These are phyloP conservation scores for Thalassarche chlororhynchos DNA, from an alignment of 2,113 vertebrate genomes.

Conservation along the genomic window DNA sequence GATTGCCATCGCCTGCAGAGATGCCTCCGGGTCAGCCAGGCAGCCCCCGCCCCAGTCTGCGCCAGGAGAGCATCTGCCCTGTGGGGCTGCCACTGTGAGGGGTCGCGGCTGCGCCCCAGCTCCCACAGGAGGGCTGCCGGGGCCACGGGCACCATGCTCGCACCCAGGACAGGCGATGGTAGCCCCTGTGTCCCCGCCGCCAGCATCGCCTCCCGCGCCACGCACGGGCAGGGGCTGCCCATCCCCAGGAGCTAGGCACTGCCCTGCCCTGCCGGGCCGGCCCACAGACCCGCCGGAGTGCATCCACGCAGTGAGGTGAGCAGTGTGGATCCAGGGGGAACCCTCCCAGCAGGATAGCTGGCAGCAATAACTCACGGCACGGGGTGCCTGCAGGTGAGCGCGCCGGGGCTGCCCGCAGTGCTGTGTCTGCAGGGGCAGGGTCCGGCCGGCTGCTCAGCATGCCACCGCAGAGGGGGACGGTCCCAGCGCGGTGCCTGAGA, in stretches of 20 bases:
- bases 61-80: neutral
- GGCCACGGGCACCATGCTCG: fast-evolving
- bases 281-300: fast-evolving
- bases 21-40: neutral
- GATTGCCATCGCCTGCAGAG: constrained; percentile 90
- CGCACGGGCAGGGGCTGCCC: fast-evolving
- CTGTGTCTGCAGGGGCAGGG: neutral
- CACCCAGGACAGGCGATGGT: fast-evolving
- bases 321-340: neutral
- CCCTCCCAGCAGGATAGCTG: neutral
- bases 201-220: neutral
- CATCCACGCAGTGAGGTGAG: neutral
- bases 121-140: fast-evolving
- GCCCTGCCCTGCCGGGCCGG: neutral
- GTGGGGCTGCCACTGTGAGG: fast-evolving
- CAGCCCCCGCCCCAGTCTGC: neutral
- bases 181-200: fast-evolving
- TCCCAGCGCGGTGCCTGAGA: neutral
- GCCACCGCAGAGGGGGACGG: fast-evolving
- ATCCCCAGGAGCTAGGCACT: neutral
- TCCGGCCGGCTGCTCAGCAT: fast-evolving
- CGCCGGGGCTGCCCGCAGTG: fast-evolving
- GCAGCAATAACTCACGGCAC: neutral
- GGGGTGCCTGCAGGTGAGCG: fast-evolving
- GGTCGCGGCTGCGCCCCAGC: fast-evolving